Percentiles rank a stretch among this genome's conserved stretches.
phyloP scores from a whole-genome alignment of 2,113 vertebrate genomes.

The Echinops telfairi region DNA sequence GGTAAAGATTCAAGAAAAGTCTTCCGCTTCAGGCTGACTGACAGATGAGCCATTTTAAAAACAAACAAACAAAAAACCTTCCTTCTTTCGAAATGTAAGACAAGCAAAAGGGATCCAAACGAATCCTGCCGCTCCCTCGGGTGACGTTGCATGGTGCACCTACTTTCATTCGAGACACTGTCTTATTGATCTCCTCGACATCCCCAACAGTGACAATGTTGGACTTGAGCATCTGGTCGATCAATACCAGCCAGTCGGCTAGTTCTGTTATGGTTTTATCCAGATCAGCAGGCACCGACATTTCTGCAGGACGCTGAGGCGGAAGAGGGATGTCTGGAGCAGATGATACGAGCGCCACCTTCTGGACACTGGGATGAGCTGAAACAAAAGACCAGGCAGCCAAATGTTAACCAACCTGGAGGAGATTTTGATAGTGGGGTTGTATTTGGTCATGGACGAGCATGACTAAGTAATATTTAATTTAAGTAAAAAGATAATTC shows the following conservation, averaged over 20 bases:
- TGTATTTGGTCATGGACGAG: neutral
- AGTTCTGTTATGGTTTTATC: conserved; percentile 95
- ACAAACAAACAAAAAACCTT: neutral
- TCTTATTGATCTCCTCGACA: conserved; percentile 94
- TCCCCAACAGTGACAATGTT: conserved; percentile 98
- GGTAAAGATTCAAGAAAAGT: neutral
- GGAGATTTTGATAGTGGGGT: neutral
- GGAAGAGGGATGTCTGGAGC: conserved; percentile 87
- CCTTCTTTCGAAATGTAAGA: neutral
- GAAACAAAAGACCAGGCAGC: conserved; percentile 60
- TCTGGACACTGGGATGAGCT: conserved; percentile 86
- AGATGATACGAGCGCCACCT: conserved; percentile 87
- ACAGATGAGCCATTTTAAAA: neutral
- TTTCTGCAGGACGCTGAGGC: conserved; percentile 86
- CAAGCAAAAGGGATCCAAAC: neutral
- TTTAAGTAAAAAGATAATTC: neutral
- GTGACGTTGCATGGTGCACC: conserved; percentile 44
- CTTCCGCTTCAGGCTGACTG: neutral
- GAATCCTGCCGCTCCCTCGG: neutral
- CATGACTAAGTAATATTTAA: neutral
- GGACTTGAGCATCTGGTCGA: conserved; percentile 98
- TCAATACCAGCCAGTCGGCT: conserved; percentile 95
- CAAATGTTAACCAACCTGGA: conserved; percentile 16
- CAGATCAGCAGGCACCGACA: conserved; percentile 92
- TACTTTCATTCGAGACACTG: conserved; percentile 95